These are phyloP conservation scores for Tenualosa ilisha DNA, from an alignment of 2,797 vertebrate species.

Conservation along the genomic window DNA sequence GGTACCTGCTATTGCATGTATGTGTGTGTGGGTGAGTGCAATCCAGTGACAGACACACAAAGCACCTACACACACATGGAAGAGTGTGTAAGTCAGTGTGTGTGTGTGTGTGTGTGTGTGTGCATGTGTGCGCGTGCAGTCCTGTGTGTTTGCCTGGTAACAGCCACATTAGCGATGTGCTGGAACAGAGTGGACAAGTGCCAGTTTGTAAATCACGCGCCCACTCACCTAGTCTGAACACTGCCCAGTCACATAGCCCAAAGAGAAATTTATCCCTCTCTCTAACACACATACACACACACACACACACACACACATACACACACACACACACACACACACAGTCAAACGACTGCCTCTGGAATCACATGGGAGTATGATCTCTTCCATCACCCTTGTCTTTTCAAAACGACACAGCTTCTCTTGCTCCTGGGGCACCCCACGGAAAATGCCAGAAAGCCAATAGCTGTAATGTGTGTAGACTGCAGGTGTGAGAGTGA, in stretches of 20 bases:
- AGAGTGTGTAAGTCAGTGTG: background rate
- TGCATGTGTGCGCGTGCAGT: slow-evolving; percentile 18
- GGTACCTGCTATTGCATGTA: background rate
- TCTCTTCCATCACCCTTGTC: background rate
- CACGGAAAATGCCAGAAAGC: slow-evolving; percentile 34
- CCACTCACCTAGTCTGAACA: slow-evolving; percentile 4
- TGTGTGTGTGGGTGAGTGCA: background rate
- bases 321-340: background rate
- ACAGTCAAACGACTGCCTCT: background rate
- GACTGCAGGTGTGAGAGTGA: slow-evolving; percentile 22
- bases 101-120: slow-evolving; percentile 13
- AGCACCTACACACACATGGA: too few relatives aligned
- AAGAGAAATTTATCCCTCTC: background rate
- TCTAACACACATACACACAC: background rate
- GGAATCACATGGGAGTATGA: background rate
- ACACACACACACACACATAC: background rate
- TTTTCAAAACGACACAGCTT: background rate
- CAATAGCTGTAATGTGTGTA: slow-evolving; percentile 41
- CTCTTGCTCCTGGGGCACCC: background rate
- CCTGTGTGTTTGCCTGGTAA: background rate
- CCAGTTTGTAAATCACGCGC: background rate
- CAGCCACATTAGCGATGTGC: background rate
- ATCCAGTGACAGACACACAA: too few relatives aligned
- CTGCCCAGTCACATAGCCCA: background rate
- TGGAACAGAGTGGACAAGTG: background rate